A percentile compares a stretch with the other conserved stretches of the same genome.
phyloP scores from a whole-genome alignment of 2,113 vertebrate genomes.

The Syngnathus scovelli region DNA sequence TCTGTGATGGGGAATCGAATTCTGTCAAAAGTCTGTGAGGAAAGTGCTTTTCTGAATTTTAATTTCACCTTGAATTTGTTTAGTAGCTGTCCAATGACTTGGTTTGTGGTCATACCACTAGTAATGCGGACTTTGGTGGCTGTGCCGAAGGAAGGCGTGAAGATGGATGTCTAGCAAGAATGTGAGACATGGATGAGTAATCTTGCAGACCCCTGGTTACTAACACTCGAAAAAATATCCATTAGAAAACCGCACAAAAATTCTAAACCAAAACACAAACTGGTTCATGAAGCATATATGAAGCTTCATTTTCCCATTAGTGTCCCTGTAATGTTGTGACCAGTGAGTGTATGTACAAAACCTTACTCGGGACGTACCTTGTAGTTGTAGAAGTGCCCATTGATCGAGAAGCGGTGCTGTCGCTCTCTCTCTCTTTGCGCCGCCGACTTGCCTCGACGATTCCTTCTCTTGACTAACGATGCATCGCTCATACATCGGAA shows the following conservation, averaged over 20 bases:
- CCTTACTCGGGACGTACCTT: conserved; percentile 63
- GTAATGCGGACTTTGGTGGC: conserved; percentile 84
- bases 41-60: not conserved
- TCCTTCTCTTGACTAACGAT: conserved; percentile 71
- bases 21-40: not conserved
- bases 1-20: conserved; percentile 60
- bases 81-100: conserved; percentile 84
- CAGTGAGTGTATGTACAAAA: not conserved
- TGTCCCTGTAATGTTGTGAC: not conserved
- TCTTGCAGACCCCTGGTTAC: not conserved
- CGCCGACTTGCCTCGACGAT: conserved; percentile 46
- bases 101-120: conserved; percentile 81
- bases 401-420: conserved; percentile 85
- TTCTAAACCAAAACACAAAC: too few relatives aligned
- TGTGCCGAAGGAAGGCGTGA: conserved; percentile 82
- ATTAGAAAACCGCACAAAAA: too few relatives aligned
- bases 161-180: conserved; percentile 80
- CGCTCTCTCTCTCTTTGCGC: conserved; percentile 62
- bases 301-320: not conserved
- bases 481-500: conserved; percentile 76
- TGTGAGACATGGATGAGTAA: not conserved
- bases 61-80: conserved; percentile 85
- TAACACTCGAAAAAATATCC: not conserved
- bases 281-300: too few relatives aligned
- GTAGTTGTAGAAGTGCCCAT: conserved; percentile 90